Evolutionary conservation across 53 echinoderm and acorn worm genomes (phyloP).

Genomic region (Antedon mediterranea): DNA sequence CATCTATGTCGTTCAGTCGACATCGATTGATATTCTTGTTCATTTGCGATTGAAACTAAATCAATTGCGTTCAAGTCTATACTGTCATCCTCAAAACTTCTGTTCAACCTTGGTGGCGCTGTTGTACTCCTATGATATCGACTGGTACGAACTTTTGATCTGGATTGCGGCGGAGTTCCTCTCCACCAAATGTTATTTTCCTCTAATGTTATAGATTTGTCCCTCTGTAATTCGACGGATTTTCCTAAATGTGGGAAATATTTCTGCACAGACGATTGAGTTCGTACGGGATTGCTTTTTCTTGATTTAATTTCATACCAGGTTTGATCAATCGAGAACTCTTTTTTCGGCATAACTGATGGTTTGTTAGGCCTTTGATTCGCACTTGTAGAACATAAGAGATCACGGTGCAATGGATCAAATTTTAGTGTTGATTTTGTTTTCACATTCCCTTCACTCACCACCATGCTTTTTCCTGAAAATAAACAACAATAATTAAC

Average conservation of each 20-base stretch:
- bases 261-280: not conserved
- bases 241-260: not conserved
- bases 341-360: too few relatives aligned
- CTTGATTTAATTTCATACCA: not conserved
- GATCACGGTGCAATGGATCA: conserved; percentile 3
- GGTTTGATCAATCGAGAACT: not conserved
- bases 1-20: conserved; percentile 12
- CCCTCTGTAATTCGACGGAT: not conserved
- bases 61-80: not conserved
- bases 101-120: not conserved
- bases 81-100: not conserved
- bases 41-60: not conserved
- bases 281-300: not conserved
- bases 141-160: too few relatives aligned
- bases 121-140: not conserved
- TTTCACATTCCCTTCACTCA: conserved; percentile 36
- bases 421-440: conserved; percentile 35
- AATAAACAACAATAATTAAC: not conserved
- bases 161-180: not conserved
- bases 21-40: not conserved
- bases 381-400: not conserved
- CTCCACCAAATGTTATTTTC: not conserved
- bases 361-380: not conserved
- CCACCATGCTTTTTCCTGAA: conserved; percentile 15
- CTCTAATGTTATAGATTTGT: not conserved